These are phyloP conservation scores for Novumbra hubbsi DNA, from an alignment of 2,797 vertebrate genomes.

Conservation along the genomic window DNA sequence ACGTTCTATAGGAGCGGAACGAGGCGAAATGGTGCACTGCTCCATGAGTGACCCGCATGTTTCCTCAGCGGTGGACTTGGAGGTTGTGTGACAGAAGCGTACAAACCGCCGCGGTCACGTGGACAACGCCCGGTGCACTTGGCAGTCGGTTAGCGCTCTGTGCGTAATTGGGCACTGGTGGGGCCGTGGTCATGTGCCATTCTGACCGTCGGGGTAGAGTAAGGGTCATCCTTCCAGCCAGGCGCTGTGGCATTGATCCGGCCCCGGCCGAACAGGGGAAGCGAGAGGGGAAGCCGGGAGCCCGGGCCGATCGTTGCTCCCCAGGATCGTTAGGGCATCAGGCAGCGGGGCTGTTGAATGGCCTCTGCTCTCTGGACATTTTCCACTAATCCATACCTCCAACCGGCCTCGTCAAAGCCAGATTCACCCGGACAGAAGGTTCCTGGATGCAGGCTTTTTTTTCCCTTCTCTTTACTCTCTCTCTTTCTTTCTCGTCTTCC, in stretches of 20 bases:
- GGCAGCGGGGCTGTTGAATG: constrained; percentile 21
- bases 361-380: constrained; percentile 48
- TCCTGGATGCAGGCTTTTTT: constrained; percentile 24
- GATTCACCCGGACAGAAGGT: constrained; percentile 25
- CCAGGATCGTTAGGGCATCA: constrained; percentile 34
- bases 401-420: constrained; percentile 24
- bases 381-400: constrained; percentile 68
- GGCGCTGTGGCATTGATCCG: constrained; percentile 17
- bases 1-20: too few relatives aligned
- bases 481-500: constrained; percentile 12
- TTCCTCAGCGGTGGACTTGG: too few relatives aligned
- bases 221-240: not conserved
- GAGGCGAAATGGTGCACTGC: too few relatives aligned
- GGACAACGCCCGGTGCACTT: not conserved
- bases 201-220: not conserved
- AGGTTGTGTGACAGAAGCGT: too few relatives aligned
- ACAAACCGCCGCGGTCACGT: too few relatives aligned
- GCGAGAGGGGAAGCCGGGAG: not conserved
- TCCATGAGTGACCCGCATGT: too few relatives aligned
- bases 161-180: not conserved
- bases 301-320: constrained; percentile 15
- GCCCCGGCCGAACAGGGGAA: constrained; percentile 17
- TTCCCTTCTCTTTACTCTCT: constrained; percentile 18
- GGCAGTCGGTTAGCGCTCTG: not conserved
- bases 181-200: not conserved